A percentile compares a stretch with the other conserved stretches of the same genome.
Evolutionary conservation across 2,797 vertebrate species (phyloP).

Genomic region (Acomys russatus): DNA sequence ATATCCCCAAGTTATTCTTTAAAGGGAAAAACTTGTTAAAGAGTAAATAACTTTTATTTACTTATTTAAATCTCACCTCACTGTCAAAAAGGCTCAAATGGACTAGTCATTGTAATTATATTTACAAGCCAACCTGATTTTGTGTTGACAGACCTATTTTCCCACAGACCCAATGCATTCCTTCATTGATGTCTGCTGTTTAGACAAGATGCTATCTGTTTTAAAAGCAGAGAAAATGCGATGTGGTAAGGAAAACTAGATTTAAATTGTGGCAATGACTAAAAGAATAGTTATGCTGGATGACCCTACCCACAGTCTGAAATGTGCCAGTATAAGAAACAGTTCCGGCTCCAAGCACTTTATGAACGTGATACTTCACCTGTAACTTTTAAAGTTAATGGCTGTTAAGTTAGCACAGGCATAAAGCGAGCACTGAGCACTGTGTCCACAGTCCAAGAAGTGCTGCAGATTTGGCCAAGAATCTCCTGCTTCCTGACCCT

Average conservation of each 20-base stretch:
- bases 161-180: background rate
- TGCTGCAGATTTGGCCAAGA: background rate
- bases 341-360: background rate
- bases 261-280: constrained; percentile 44
- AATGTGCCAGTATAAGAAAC: background rate
- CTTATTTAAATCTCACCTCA: constrained; percentile 43
- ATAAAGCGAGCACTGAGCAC: background rate
- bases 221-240: constrained; percentile 60
- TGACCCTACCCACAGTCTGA: background rate
- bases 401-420: constrained; percentile 24
- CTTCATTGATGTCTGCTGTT: background rate
- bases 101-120: background rate
- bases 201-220: constrained; percentile 7
- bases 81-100: constrained; percentile 26
- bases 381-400: background rate
- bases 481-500: background rate
- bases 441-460: constrained; percentile 19
- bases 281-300: background rate
- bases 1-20: constrained; percentile 14
- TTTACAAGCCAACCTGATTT: background rate
- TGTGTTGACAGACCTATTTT: background rate
- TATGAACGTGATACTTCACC: background rate
- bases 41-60: background rate
- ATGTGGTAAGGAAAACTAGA: constrained; percentile 18
- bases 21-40: constrained; percentile 8